Percentiles rank a stretch among this genome's conserved stretches.
phyloP scores from a whole-genome alignment of 2,113 vertebrate genomes.

The Hydropotes inermis region DNA sequence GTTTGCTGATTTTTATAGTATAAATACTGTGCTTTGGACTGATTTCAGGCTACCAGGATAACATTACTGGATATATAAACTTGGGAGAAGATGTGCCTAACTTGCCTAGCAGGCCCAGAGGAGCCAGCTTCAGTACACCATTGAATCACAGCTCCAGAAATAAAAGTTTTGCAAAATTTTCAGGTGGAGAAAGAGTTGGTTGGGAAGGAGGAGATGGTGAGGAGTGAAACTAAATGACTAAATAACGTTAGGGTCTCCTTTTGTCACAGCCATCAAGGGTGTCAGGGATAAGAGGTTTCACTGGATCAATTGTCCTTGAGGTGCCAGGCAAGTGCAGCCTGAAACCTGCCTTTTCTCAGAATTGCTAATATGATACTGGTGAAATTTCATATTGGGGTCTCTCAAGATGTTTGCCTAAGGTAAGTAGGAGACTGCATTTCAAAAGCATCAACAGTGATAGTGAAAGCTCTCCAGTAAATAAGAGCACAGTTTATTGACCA shows the following conservation, averaged over 20 bases:
- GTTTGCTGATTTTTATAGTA: conserved; percentile 10
- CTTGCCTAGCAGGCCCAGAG: background rate
- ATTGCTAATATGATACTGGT: background rate
- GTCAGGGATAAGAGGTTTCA: background rate
- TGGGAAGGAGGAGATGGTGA: background rate
- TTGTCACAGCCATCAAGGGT: background rate
- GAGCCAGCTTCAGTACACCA: background rate
- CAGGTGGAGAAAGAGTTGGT: background rate
- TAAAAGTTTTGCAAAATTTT: background rate
- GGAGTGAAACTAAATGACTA: background rate
- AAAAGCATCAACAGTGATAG: background rate
- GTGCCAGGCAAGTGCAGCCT: background rate
- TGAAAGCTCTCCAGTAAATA: background rate
- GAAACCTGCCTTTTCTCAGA: background rate
- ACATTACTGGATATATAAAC: background rate
- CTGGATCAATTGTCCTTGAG: background rate
- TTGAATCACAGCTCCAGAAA: background rate
- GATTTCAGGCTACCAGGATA: background rate
- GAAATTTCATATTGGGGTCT: background rate
- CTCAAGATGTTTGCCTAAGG: background rate
- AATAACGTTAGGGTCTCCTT: background rate
- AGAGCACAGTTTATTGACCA: background rate
- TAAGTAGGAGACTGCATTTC: conserved; percentile 4
- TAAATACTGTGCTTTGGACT: background rate
- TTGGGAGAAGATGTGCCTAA: background rate